A percentile compares a stretch with the other conserved stretches of the same genome.
These are phyloP conservation scores for Cheilosia grossa DNA, from an alignment of 2,888 invertebrate genomes.

Conservation along the genomic window DNA sequence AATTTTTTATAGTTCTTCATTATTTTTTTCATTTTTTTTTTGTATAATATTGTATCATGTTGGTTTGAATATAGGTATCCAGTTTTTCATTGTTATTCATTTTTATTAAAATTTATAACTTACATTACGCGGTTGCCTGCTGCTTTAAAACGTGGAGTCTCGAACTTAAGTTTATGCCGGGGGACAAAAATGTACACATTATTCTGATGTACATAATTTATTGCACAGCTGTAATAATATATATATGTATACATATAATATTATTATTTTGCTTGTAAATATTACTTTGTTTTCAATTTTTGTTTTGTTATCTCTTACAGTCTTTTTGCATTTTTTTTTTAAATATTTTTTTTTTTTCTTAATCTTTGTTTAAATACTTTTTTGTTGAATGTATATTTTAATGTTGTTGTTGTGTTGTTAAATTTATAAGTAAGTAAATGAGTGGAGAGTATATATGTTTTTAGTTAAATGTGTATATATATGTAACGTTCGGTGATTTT, in stretches of 20 bases:
- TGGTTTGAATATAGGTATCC: conserved; percentile 66
- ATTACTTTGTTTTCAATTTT: conserved; percentile 50
- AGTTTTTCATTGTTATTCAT: conserved; percentile 45
- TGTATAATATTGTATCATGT: conserved; percentile 67
- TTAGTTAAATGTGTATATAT: conserved; percentile 52
- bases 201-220: conserved; percentile 36
- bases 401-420: conserved; percentile 39
- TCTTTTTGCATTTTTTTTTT: conserved; percentile 55
- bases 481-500: conserved; percentile 44
- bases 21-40: conserved; percentile 24
- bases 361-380: conserved; percentile 44
- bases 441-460: conserved; percentile 36
- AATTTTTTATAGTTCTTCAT: neutral
- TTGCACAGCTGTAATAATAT: conserved; percentile 44
- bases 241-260: conserved; percentile 5
- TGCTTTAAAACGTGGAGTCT: conserved; percentile 52
- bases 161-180: conserved; percentile 49
- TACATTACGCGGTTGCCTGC: conserved; percentile 39
- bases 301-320: conserved; percentile 57
- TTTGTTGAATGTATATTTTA: conserved; percentile 43
- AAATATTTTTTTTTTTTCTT: conserved; percentile 33
- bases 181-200: conserved; percentile 43
- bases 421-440: conserved; percentile 31
- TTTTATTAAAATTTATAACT: conserved; percentile 32
- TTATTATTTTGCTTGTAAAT: conserved; percentile 56